Conservation (phyloP, 2,888 invertebrate species). For the Drosophila maculinotata region DNA sequence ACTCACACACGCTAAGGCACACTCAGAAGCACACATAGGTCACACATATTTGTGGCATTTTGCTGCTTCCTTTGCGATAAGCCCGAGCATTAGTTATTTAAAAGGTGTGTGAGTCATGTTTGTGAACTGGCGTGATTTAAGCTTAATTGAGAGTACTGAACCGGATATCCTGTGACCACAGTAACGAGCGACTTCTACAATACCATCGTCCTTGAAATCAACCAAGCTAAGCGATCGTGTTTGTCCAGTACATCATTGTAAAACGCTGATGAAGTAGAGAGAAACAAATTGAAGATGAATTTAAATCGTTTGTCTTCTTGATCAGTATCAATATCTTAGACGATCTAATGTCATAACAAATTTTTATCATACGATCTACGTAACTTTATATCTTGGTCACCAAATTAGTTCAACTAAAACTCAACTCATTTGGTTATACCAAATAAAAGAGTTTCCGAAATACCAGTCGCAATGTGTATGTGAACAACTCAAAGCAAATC, state of each 20-base stretch:
- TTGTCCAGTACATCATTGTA: neutral
- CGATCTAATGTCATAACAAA: too few relatives aligned
- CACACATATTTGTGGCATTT: constrained; percentile 62
- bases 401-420: too few relatives aligned
- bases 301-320: too few relatives aligned
- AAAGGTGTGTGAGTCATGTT: constrained; percentile 34
- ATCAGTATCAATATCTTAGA: too few relatives aligned
- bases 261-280: too few relatives aligned
- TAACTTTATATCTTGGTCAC: too few relatives aligned
- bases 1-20: constrained; percentile 12
- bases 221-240: neutral
- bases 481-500: neutral
- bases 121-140: constrained; percentile 52
- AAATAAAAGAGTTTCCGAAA: too few relatives aligned
- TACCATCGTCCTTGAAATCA: constrained; percentile 7
- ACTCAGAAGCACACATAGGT: constrained; percentile 19
- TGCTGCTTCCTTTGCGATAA: constrained; percentile 59
- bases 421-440: neutral
- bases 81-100: constrained; percentile 59
- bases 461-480: neutral
- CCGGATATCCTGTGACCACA: constrained; percentile 31
- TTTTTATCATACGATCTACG: too few relatives aligned
- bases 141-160: constrained; percentile 47
- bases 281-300: too few relatives aligned
- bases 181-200: neutral